Percentiles rank a stretch among this genome's conserved stretches.
Conservation (phyloP, 2,888 invertebrate genomes). For the Parascotia fuliginaria region DNA sequence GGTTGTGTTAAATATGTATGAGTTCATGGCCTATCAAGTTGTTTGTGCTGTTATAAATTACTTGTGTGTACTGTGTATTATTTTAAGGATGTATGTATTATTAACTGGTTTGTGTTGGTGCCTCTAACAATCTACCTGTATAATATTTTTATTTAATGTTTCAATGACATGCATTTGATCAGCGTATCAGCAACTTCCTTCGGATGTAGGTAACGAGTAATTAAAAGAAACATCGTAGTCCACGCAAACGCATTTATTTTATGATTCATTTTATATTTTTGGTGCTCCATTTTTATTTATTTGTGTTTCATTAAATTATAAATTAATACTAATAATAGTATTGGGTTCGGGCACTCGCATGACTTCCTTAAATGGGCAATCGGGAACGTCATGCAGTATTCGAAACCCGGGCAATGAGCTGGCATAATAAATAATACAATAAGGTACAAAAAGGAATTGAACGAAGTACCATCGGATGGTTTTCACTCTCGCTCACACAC, state of each 20-base stretch:
- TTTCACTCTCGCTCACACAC: conserved; percentile 72
- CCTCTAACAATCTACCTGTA: background rate
- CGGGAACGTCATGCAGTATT: conserved; percentile 67
- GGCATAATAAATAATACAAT: conserved; percentile 84
- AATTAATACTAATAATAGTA: conserved; percentile 82
- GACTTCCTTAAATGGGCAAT: conserved; percentile 83
- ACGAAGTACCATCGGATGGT: conserved; percentile 81
- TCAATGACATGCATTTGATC: background rate
- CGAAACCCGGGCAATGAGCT: conserved; percentile 82
- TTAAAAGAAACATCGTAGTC: conserved; percentile 65
- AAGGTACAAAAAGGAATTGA: conserved; percentile 78
- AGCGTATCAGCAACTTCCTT: background rate
- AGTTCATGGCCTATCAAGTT: too few relatives aligned
- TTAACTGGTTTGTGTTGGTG: background rate
- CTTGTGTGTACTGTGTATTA: too few relatives aligned
- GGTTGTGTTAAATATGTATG: too few relatives aligned
- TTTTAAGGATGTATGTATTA: too few relatives aligned
- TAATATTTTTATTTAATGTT: background rate
- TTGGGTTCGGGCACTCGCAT: conserved; percentile 68
- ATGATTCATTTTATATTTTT: conserved; percentile 79
- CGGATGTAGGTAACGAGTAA: conserved; percentile 1
- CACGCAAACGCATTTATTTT: conserved; percentile 83
- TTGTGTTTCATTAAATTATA: conserved; percentile 81
- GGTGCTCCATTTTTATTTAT: conserved; percentile 83
- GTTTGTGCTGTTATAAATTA: too few relatives aligned